phyloP scores from a whole-genome alignment of 2,113 vertebrate species.

The Corythornis cristatus region DNA sequence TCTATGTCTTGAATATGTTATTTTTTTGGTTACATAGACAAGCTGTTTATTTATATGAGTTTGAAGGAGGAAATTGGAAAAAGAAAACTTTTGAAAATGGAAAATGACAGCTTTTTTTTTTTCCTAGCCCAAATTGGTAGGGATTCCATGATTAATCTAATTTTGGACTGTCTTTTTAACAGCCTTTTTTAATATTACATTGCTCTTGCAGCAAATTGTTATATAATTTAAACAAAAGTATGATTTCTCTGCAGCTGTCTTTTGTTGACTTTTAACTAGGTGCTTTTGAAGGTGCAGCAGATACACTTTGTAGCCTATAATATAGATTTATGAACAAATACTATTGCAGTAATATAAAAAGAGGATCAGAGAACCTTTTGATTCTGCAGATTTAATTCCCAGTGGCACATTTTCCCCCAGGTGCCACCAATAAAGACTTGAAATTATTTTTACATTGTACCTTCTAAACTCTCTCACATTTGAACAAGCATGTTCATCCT shows the following conservation, averaged over 20 bases:
- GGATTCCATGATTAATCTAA: not conserved
- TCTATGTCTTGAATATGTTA: not conserved
- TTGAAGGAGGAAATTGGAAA: not conserved
- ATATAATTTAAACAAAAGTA: not conserved
- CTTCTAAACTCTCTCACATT: not conserved
- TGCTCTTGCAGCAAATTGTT: not conserved
- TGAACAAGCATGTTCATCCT: not conserved
- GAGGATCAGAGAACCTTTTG: not conserved
- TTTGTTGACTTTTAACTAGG: not conserved
- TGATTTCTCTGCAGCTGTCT: not conserved
- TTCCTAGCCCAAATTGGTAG: not conserved
- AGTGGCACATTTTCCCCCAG: not conserved
- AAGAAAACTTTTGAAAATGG: slow-evolving; percentile 1
- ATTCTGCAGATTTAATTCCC: not conserved
- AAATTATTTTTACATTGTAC: not conserved
- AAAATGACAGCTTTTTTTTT: slow-evolving; percentile 30
- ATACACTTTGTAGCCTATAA: not conserved
- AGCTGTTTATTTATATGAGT: not conserved
- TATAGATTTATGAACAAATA: not conserved
- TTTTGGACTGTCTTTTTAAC: not conserved
- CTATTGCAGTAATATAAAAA: not conserved
- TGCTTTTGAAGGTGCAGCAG: not conserved
- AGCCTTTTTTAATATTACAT: not conserved
- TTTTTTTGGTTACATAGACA: not conserved
- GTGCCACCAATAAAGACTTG: not conserved